These are phyloP conservation scores for Corvus moneduloides DNA, from an alignment of 2,113 vertebrate genomes.

Conservation along the genomic window DNA sequence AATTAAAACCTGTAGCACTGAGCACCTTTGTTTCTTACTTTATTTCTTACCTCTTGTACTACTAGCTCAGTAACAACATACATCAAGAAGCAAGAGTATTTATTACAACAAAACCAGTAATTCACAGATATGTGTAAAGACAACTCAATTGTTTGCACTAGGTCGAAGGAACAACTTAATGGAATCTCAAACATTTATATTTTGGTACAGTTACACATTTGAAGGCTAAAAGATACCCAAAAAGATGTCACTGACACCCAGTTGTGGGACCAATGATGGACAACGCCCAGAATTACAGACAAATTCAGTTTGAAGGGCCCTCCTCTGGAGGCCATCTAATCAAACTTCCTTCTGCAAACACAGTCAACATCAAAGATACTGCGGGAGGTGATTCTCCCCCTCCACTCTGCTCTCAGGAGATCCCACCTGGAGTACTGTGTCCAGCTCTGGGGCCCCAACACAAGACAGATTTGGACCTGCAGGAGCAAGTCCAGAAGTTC, in stretches of 20 bases:
- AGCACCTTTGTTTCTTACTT: not conserved
- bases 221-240: not conserved
- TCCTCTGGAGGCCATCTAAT: not conserved
- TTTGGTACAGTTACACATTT: not conserved
- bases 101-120: not conserved
- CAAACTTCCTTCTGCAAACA: not conserved
- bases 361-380: not conserved
- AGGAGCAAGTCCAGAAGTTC: not conserved
- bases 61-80: not conserved
- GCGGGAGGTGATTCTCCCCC: not conserved
- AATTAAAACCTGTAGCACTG: not conserved
- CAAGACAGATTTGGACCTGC: not conserved
- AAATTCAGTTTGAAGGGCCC: not conserved
- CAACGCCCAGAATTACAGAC: not conserved
- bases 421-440: not conserved
- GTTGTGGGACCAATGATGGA: not conserved
- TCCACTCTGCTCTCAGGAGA: not conserved
- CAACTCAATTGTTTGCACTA: not conserved
- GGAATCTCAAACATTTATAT: not conserved
- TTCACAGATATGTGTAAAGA: not conserved
- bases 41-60: not conserved
- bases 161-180: not conserved
- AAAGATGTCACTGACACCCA: not conserved
- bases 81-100: not conserved
- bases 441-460: not conserved